Evolutionary conservation across 2,113 vertebrate species (phyloP), one percentile per base, ranked within the genome.

Genomic region (Laticauda laticaudata): DNA sequence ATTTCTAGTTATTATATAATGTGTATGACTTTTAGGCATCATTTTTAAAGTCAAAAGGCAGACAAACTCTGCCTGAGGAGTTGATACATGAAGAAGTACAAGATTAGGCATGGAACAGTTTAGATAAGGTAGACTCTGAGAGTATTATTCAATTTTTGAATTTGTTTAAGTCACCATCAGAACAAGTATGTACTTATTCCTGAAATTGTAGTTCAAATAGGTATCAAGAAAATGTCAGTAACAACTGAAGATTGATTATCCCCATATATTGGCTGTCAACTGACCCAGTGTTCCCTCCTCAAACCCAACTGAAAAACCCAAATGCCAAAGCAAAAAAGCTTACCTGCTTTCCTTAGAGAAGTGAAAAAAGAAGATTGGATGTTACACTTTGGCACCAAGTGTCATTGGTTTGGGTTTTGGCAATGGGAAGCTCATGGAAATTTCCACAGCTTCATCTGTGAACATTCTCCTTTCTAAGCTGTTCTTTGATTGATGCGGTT

Each of bases 81-180:
- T 61, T 92, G 90, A 75, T 14, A 57, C 93, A 95, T 75, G 86
- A 87, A 92, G 87, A 39, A 2, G 51, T 53, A 3, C 75, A 92
- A 94, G 69, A 93, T 93, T 34, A n/a, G 85, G 20, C 18, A 43
- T 93, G 75, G 88, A 91, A 75, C 75, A 89, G 89, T 92, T 92
- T 26, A 64, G 3, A 61, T 92, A 45, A 75, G 57, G 56, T 45
- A 94, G 59, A 81, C 4, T 53, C 29, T 91, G 1, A 2, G 45
- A 3, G n/a, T 39, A 24, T 69, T 43, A 4, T 51, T 91, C 91
- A 61, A 43, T 87, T 91, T 91, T 24, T 91, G 87, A 53, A 56
- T 21, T 81, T 54, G n/a, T 92, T 69, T 93, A 64, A 75, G 64
- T n/a, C 1, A 43, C 7, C 1, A 0, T 92, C 64, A n/a, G 54